A percentile compares a stretch with the other conserved stretches of the same genome.
These are phyloP conservation scores for Takifugu ocellatus DNA, from an alignment of 2,797 vertebrate genomes.

Conservation along the genomic window DNA sequence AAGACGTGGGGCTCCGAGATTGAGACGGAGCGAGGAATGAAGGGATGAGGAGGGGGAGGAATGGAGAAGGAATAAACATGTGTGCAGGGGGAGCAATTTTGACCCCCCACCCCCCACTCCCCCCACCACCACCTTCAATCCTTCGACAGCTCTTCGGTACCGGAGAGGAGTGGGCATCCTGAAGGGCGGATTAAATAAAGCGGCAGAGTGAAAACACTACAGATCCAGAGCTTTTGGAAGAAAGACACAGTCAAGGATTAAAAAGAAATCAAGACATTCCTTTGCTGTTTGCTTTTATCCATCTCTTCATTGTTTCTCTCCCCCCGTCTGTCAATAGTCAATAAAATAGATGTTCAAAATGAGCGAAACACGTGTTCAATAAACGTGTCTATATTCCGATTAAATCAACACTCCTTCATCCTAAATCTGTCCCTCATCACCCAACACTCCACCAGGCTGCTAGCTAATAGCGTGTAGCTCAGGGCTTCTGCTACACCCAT, in stretches of 20 bases:
- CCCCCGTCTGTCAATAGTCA: background rate
- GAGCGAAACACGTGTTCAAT: background rate
- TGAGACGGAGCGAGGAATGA: slow-evolving; percentile 37
- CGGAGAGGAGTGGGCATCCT: slow-evolving; percentile 42
- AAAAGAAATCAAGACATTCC: slow-evolving; percentile 7
- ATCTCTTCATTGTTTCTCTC: background rate
- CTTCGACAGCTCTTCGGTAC: slow-evolving; percentile 22
- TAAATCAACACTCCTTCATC: background rate
- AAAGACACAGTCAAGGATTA: slow-evolving; percentile 26
- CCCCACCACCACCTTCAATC: slow-evolving; percentile 9
- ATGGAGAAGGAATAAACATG: slow-evolving; percentile 16
- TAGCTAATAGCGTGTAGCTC: slow-evolving; percentile 2
- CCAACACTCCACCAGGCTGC: too few species aligned
- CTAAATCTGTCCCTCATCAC: too few species aligned
- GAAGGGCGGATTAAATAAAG: slow-evolving; percentile 51
- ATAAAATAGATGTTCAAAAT: background rate
- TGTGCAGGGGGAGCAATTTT: slow-evolving; percentile 15
- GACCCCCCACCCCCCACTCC: background rate
- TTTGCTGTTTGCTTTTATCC: background rate
- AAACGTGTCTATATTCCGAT: background rate
- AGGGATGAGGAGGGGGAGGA: slow-evolving; percentile 16
- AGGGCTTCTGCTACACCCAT: background rate
- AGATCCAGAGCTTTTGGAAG: background rate
- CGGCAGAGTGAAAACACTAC: slow-evolving; percentile 43
- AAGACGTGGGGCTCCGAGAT: slow-evolving; percentile 48